A percentile compares a stretch with the other conserved stretches of the same genome.
These are phyloP conservation scores for Axis porcinus DNA, from an alignment of 2,113 vertebrate genomes.

Conservation along the genomic window DNA sequence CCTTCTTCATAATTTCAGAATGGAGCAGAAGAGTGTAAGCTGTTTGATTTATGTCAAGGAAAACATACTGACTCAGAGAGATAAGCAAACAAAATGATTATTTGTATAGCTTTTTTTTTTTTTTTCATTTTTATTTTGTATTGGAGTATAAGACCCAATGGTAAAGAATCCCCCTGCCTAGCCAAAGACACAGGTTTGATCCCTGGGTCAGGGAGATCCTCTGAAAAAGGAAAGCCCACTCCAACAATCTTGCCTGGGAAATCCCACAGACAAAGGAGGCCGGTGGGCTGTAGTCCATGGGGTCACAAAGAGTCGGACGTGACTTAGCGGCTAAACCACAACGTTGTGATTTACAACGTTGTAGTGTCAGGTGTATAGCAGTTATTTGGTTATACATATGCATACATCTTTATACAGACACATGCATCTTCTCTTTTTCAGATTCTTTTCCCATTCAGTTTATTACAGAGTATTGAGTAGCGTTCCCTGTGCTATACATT, in stretches of 20 bases:
- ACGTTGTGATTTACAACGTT: neutral
- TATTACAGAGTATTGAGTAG: neutral
- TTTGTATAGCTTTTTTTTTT: neutral
- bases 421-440: neutral
- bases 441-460: neutral
- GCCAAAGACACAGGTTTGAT: neutral
- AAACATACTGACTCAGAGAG: neutral
- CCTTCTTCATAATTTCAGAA: neutral
- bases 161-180: neutral
- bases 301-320: neutral
- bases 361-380: neutral
- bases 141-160: neutral
- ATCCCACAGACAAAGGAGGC: neutral
- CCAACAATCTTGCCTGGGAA: neutral
- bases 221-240: neutral
- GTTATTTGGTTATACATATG: neutral
- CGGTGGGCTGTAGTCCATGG: neutral
- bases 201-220: neutral
- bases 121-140: neutral
- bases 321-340: neutral
- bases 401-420: neutral
- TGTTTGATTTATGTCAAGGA: constrained; percentile 39
- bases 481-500: neutral
- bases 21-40: neutral
- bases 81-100: neutral